Base-by-base conservation (phyloP, 2,888 invertebrate species). In the Brachypterus glaber region DNA sequence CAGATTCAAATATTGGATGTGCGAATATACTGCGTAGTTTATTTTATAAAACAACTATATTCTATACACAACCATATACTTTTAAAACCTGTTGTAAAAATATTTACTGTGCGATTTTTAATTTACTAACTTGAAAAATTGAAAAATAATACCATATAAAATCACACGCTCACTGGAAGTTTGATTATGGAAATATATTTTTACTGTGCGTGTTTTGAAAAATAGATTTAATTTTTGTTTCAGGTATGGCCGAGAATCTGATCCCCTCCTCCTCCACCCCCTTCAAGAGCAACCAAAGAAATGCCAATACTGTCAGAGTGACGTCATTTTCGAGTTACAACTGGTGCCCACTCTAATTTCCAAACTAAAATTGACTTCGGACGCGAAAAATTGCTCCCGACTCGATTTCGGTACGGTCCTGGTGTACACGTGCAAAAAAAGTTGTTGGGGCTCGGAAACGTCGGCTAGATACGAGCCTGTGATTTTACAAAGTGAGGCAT, bases 381-480 rank as follows among this genome's bases (percentile, higher is more conserved):
- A 73, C 42, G 54, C 63, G 2, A 64, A 70, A 13, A 70, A 71
- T 9, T 45, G 45, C 7, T 52, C 70, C 4, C 72, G 77, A 46
- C 64, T 87, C 26, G 91, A 92, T 63, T 91, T 85, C 61, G 86
- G 91, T 5, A 89, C 87, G n/a, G 81, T 89, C 2, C 66, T 90
- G 9, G 68, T 91, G 11, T 91, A 80, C 59, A 85, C 90, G 1
- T 93, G 92, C 60, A 68, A 75, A 25, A 75, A 76, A 53, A 90
- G 87, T 58, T 92, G 92, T 64, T 91, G 91, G 91, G 74, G 77
- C 36, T 68, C 75, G 1, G 73, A 74, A 3, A 81, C 82, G 50
- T 71, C 69, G 26, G 70, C 74, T 49, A 75, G 79, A 38, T 72
- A 75, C 46, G 90, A 90, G 66, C 71, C 72, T 40, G 74, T 86